A percentile compares a stretch with the other conserved stretches of the same genome.
phyloP scores from a whole-genome alignment of 2,113 vertebrate genomes.

The Desmodus rotundus region DNA sequence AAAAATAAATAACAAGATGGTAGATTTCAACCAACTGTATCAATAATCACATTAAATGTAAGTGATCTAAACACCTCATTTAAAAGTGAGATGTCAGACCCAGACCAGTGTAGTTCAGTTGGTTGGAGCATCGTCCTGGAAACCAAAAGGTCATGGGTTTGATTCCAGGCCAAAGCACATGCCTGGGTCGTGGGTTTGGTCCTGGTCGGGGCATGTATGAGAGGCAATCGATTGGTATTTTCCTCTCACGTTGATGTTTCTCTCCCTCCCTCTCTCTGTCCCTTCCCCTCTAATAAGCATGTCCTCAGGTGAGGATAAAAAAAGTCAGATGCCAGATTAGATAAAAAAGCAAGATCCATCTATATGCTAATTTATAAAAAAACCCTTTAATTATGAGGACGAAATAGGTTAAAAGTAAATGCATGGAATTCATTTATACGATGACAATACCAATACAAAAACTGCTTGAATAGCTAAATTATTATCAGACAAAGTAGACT shows the following conservation, averaged over 20 bases:
- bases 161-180: too few species aligned
- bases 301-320: too few species aligned
- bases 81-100: not conserved
- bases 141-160: too few species aligned
- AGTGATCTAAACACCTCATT: not conserved
- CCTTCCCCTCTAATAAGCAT: too few species aligned
- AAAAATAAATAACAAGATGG: not conserved
- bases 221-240: too few species aligned
- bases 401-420: not conserved
- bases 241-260: too few species aligned
- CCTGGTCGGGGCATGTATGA: too few species aligned
- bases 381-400: not conserved
- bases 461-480: not conserved
- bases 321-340: not conserved
- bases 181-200: too few species aligned
- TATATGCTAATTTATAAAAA: not conserved
- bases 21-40: not conserved
- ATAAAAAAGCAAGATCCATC: not conserved
- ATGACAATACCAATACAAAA: not conserved
- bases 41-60: not conserved
- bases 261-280: too few species aligned
- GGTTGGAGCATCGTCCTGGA: too few species aligned
- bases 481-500: not conserved
- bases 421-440: not conserved
- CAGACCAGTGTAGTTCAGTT: too few species aligned